These are phyloP conservation scores for Panagrolaimus sp. DNA, from an alignment of 1,140 invertebrate genomes.

Conservation along the genomic window DNA sequence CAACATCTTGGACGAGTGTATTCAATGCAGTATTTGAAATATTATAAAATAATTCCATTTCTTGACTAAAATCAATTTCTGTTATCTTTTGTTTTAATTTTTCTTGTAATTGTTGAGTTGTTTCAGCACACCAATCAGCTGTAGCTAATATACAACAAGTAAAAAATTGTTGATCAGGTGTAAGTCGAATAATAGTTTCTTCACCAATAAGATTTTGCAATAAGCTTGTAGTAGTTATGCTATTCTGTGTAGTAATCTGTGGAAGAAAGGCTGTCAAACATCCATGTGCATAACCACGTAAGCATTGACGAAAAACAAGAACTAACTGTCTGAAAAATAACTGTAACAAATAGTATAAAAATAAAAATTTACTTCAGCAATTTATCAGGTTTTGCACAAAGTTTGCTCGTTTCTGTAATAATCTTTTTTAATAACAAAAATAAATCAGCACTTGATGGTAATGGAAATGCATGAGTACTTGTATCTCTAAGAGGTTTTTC, in stretches of 20 bases:
- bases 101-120: constrained; percentile 87
- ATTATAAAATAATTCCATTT: constrained; percentile 83
- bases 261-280: constrained; percentile 56
- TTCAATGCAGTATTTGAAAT: constrained; percentile 73
- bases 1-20: constrained; percentile 86
- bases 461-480: constrained; percentile 64
- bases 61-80: constrained; percentile 77
- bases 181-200: constrained; percentile 74
- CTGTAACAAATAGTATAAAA: background rate
- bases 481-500: constrained; percentile 59
- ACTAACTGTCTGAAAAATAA: constrained; percentile 71
- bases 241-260: constrained; percentile 16
- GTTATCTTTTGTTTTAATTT: constrained; percentile 89
- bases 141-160: constrained; percentile 89
- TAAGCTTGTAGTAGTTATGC: constrained; percentile 29
- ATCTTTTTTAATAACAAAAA: constrained; percentile 75
- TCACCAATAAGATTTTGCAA: constrained; percentile 75
- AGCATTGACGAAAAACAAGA: constrained; percentile 84
- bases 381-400: constrained; percentile 74
- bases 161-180: constrained; percentile 76
- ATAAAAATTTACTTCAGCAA: constrained; percentile 28
- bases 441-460: constrained; percentile 80
- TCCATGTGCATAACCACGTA: constrained; percentile 80
- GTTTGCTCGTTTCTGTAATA: constrained; percentile 87
- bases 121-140: constrained; percentile 96